Evolutionary conservation across 2,888 invertebrate species (phyloP).

Genomic region (Busseola fusca): DNA sequence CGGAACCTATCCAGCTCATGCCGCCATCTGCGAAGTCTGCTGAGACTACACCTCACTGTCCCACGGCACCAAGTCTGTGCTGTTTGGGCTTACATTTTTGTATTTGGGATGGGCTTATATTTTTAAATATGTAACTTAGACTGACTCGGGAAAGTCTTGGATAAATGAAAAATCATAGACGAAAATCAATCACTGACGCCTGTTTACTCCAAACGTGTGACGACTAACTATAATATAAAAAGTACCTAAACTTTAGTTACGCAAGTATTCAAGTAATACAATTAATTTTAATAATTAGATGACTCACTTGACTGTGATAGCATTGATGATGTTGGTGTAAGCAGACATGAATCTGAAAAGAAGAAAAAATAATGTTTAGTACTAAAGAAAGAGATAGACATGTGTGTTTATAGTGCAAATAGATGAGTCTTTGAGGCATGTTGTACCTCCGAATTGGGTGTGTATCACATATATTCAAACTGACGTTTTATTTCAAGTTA

Average conservation of each 20-base stretch:
- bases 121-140: not conserved
- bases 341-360: conserved; percentile 85
- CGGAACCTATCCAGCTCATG: too few relatives aligned
- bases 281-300: not conserved
- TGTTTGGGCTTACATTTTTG: too few relatives aligned
- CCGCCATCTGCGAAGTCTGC: too few relatives aligned
- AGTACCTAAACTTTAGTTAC: not conserved
- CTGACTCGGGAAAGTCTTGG: not conserved
- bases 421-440: not conserved
- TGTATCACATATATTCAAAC: not conserved
- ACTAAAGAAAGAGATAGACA: not conserved
- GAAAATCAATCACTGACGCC: too few relatives aligned
- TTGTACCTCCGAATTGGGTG: too few relatives aligned
- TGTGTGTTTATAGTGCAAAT: not conserved
- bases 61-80: too few relatives aligned
- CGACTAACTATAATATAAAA: not conserved
- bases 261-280: too few relatives aligned
- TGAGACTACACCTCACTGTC: too few relatives aligned
- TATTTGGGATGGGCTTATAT: not conserved
- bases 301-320: conserved; percentile 84
- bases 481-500: too few relatives aligned
- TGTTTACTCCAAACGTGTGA: not conserved
- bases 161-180: not conserved
- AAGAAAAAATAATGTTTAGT: conserved; percentile 48
- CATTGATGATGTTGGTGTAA: conserved; percentile 87